phyloP scores from a whole-genome alignment of 2,113 vertebrate genomes.

The Aptenodytes patagonicus region DNA sequence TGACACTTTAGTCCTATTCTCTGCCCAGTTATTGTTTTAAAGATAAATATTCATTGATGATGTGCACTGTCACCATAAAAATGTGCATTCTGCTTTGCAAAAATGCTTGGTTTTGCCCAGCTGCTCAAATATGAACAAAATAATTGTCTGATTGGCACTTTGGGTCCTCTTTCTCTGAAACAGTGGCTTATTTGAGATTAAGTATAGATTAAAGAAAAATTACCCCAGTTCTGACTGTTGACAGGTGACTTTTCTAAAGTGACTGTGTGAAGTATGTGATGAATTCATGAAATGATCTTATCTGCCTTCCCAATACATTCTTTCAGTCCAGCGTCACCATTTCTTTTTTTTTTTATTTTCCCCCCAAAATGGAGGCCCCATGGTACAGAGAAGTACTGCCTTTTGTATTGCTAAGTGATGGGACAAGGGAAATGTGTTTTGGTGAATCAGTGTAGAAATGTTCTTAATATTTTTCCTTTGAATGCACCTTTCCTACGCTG shows the following conservation, averaged over 20 bases:
- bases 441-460: not conserved
- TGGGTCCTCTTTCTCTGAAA: not conserved
- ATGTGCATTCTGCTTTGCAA: not conserved
- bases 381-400: not conserved
- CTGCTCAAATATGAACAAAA: not conserved
- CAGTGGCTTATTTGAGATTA: not conserved
- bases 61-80: not conserved
- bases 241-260: not conserved
- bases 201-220: conserved; percentile 9
- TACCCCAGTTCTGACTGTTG: not conserved
- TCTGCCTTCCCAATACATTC: not conserved
- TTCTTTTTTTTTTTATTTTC: not conserved
- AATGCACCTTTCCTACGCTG: not conserved
- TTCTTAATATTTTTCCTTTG: not conserved
- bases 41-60: conserved; percentile 7
- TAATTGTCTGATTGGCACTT: not conserved
- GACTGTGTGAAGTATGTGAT: not conserved
- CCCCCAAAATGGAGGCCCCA: not conserved
- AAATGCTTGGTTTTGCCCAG: not conserved
- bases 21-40: conserved; percentile 4
- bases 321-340: not conserved
- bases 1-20: not conserved
- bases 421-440: not conserved
- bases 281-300: conserved; percentile 22
- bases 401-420: not conserved